phyloP scores from a whole-genome alignment of 1,140 invertebrate genomes.

The Gryllus bimaculatus region DNA sequence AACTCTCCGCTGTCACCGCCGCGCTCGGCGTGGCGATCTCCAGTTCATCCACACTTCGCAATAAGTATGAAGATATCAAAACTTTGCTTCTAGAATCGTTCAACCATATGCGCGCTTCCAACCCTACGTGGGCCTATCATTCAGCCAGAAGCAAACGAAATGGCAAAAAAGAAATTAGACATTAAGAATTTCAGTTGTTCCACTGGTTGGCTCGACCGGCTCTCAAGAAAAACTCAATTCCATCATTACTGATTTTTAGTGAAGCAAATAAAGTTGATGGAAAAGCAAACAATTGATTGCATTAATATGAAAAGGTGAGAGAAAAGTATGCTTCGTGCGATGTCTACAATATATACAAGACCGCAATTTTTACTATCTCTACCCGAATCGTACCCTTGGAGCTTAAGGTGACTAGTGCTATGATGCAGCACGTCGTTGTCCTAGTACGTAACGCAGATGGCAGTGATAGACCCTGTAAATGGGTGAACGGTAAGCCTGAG shows the following conservation, averaged over 20 bases:
- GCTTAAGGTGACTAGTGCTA: not conserved
- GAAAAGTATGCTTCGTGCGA: not conserved
- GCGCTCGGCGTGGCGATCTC: too few species aligned
- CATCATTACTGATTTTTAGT: not conserved
- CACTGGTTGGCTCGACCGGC: not conserved
- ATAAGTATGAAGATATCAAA: too few species aligned
- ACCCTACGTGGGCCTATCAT: too few species aligned
- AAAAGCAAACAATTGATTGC: too few species aligned
- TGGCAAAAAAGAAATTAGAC: too few species aligned
- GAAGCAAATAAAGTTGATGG: not conserved
- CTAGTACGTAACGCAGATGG: not conserved
- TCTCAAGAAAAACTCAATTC: not conserved
- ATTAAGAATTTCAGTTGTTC: not conserved
- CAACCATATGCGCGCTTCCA: too few species aligned
- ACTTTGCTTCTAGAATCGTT: too few species aligned
- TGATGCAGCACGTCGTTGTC: not conserved
- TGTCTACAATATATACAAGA: not conserved
- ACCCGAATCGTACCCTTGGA: not conserved
- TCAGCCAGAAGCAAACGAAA: too few species aligned
- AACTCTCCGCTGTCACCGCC: too few species aligned
- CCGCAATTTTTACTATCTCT: not conserved
- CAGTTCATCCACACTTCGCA: too few species aligned
- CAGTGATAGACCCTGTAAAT: not conserved
- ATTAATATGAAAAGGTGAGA: not conserved
- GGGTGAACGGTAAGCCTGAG: not conserved